phyloP scores from a whole-genome alignment of 2,113 vertebrate species.

The Lepus americanus region DNA sequence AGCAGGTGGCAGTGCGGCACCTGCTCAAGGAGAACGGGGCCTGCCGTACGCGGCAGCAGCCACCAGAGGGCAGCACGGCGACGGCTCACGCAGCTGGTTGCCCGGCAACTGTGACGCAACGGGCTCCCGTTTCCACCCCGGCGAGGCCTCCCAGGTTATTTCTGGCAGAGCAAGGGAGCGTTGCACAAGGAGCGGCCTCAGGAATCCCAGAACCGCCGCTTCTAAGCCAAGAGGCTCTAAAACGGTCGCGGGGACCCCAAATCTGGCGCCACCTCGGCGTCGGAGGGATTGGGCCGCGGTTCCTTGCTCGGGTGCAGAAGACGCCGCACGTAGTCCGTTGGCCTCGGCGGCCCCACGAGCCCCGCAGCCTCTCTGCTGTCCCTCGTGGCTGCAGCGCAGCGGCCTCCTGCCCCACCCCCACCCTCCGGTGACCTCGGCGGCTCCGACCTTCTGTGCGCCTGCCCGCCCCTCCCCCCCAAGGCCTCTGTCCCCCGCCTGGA shows the following conservation, averaged over 20 bases:
- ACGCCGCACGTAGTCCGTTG: neutral
- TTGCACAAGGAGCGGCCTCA: slow-evolving; percentile 78
- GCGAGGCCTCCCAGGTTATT: slow-evolving; percentile 78
- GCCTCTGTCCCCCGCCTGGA: slow-evolving; percentile 46
- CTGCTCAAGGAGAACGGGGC: neutral
- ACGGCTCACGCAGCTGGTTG: slow-evolving; percentile 10
- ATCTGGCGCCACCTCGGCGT: slow-evolving; percentile 41
- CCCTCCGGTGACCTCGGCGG: neutral
- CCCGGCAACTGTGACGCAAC: slow-evolving; percentile 78
- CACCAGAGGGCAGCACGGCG: slow-evolving; percentile 66
- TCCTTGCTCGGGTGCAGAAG: neutral
- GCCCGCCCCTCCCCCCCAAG: neutral
- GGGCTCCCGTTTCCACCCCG: slow-evolving; percentile 48
- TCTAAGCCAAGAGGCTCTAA: slow-evolving; percentile 70
- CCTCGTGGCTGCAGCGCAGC: neutral
- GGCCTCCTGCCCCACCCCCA: neutral
- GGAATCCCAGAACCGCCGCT: slow-evolving; percentile 72
- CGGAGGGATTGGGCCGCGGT: neutral
- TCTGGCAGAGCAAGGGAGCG: slow-evolving; percentile 68
- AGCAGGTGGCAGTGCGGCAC: slow-evolving; percentile 64
- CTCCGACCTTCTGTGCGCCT: slow-evolving; percentile 54
- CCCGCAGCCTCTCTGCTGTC: neutral
- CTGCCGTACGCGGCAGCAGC: neutral
- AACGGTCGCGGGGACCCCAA: slow-evolving; percentile 59
- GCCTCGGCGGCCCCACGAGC: neutral